A percentile compares a stretch with the other conserved stretches of the same genome.
Conservation (phyloP, 2,113 vertebrate genomes). For the Lynx canadensis region DNA sequence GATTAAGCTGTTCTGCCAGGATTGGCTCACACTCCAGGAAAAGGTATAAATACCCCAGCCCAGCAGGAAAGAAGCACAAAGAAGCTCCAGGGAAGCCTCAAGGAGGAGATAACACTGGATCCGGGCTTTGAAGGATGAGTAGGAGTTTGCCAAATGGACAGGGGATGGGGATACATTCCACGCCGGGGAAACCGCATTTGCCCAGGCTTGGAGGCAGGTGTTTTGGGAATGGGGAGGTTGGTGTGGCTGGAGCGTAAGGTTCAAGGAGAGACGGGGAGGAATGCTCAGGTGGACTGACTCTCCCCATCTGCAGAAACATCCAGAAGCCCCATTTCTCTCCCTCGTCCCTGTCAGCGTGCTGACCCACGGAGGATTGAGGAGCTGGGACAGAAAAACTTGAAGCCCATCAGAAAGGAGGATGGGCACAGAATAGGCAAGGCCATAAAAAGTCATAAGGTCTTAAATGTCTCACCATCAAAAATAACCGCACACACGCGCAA, state of each 20-base stretch:
- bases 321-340: background rate
- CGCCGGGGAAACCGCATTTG: background rate
- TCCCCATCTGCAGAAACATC: too few relatives aligned
- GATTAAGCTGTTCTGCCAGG: background rate
- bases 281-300: background rate
- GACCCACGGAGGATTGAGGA: background rate
- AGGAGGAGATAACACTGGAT: background rate
- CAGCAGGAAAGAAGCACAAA: background rate
- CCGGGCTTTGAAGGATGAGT: background rate
- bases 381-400: background rate
- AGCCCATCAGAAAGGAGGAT: background rate
- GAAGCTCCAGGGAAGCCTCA: background rate
- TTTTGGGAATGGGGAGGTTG: rapidly evolving
- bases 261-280: background rate
- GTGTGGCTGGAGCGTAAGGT: background rate
- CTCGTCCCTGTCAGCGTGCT: rapidly evolving
- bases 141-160: background rate
- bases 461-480: background rate
- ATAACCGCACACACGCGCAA: too few relatives aligned
- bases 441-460: background rate
- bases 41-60: background rate
- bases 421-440: too few relatives aligned
- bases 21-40: background rate
- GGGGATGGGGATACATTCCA: background rate
- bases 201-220: background rate